Conservation (phyloP, 2,888 invertebrate genomes). For the Aspidiotus destructor region DNA sequence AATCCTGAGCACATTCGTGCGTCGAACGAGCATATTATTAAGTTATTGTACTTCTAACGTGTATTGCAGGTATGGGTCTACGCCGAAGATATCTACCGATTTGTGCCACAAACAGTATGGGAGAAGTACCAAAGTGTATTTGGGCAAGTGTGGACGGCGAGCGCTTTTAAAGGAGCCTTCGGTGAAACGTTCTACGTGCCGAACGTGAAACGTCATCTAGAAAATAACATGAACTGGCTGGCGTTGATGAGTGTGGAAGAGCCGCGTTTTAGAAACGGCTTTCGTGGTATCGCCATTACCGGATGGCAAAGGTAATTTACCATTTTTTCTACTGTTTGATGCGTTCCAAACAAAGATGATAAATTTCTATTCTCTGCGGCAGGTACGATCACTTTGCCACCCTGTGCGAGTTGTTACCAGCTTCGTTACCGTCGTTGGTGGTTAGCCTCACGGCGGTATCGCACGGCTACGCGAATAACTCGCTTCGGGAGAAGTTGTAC, state of each 20-base stretch:
- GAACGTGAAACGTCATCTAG: conserved; percentile 56
- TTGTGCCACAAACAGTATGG: conserved; percentile 48
- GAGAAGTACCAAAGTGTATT: conserved; percentile 59
- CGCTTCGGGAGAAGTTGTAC: conserved; percentile 45
- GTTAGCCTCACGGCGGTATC: conserved; percentile 51
- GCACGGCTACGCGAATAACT: conserved; percentile 52
- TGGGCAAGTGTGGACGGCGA: conserved; percentile 60
- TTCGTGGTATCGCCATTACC: conserved; percentile 50
- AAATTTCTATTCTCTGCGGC: conserved; percentile 34
- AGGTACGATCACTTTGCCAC: conserved; percentile 61
- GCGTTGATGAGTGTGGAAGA: conserved; percentile 55
- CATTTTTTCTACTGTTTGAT: too few species aligned
- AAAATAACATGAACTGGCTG: conserved; percentile 61
- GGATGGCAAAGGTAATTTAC: conserved; percentile 49
- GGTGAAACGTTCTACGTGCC: conserved; percentile 60
- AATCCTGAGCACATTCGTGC: background rate
- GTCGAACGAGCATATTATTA: too few species aligned
- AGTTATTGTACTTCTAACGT: background rate
- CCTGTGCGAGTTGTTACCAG: conserved; percentile 57
- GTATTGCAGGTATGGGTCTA: conserved; percentile 57
- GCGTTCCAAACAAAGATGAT: too few species aligned
- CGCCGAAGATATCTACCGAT: conserved; percentile 57
- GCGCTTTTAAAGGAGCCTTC: conserved; percentile 66
- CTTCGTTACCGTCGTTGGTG: conserved; percentile 55
- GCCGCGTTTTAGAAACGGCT: conserved; percentile 46